A percentile compares a stretch with the other conserved stretches of the same genome.
Conservation (phyloP, 1,140 invertebrate genomes). For the Elymnias hypermnestra region DNA sequence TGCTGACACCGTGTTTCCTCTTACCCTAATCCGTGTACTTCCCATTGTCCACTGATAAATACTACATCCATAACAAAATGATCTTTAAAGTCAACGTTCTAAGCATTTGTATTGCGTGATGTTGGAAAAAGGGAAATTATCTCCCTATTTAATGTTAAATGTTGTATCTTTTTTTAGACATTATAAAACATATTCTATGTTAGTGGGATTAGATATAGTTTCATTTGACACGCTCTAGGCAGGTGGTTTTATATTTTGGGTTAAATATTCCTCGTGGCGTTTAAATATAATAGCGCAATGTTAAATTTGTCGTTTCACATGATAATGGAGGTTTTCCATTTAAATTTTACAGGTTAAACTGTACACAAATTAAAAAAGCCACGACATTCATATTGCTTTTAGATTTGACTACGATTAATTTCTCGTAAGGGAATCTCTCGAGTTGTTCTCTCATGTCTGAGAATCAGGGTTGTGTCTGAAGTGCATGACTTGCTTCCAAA, state of each 20-base stretch:
- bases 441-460: too few relatives aligned
- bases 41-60: conserved; percentile 32
- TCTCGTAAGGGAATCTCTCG: too few relatives aligned
- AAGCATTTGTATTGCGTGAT: too few relatives aligned
- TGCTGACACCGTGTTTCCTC: conserved; percentile 45
- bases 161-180: conserved; percentile 19
- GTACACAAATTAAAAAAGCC: too few relatives aligned
- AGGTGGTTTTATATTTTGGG: conserved; percentile 44
- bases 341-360: conserved; percentile 26
- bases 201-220: conserved; percentile 20
- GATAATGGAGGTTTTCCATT: conserved; percentile 21
- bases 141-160: conserved; percentile 45
- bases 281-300: conserved; percentile 50
- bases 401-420: too few relatives aligned
- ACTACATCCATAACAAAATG: conserved; percentile 20
- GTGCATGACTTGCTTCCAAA: too few relatives aligned
- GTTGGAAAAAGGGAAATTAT: too few relatives aligned
- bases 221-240: conserved; percentile 18
- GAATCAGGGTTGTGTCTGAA: too few relatives aligned
- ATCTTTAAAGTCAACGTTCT: conserved; percentile 15
- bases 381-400: too few relatives aligned
- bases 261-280: conserved; percentile 38
- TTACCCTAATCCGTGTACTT: conserved; percentile 47
- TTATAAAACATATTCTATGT: conserved; percentile 26
- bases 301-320: conserved; percentile 44